A percentile compares a stretch with the other conserved stretches of the same genome.
Conservation (phyloP, 1,140 invertebrate genomes). For the Caerostris extrusa region DNA sequence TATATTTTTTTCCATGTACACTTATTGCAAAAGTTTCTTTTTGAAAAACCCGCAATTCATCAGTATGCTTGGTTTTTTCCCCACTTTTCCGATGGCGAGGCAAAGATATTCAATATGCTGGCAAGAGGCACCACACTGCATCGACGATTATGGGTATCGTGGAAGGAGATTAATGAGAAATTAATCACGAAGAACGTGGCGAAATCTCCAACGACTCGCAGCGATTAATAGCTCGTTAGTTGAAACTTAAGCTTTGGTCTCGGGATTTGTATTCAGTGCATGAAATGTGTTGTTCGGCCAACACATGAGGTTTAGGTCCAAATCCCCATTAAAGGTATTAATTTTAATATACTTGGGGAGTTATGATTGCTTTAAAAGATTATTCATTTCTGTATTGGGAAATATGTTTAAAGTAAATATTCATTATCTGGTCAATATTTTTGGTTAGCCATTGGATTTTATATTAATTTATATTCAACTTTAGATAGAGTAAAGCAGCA, state of each 20-base stretch:
- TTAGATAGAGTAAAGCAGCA: too few species aligned
- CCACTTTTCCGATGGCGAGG: neutral
- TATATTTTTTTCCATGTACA: too few species aligned
- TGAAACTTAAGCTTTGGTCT: slow-evolving; percentile 18
- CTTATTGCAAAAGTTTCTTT: too few species aligned
- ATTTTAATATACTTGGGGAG: neutral
- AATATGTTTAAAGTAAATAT: too few species aligned
- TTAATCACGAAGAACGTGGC: slow-evolving; percentile 49
- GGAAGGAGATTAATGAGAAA: slow-evolving; percentile 56
- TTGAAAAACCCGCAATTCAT: too few species aligned
- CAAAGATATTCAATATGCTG: neutral
- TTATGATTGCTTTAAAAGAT: too few species aligned
- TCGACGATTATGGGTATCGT: neutral
- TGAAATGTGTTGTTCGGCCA: neutral
- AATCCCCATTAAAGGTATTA: neutral
- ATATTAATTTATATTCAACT: too few species aligned
- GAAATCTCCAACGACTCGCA: neutral
- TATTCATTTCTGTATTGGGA: too few species aligned
- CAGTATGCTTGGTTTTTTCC: neutral
- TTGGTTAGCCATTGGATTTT: too few species aligned
- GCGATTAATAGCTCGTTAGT: slow-evolving; percentile 57
- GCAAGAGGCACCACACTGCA: neutral
- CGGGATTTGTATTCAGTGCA: neutral
- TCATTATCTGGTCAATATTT: too few species aligned
- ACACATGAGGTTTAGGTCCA: neutral